Percentiles rank a stretch among this genome's conserved stretches.
Evolutionary conservation across 2,113 vertebrate genomes (phyloP).

Genomic region (Oryzias woworae): DNA sequence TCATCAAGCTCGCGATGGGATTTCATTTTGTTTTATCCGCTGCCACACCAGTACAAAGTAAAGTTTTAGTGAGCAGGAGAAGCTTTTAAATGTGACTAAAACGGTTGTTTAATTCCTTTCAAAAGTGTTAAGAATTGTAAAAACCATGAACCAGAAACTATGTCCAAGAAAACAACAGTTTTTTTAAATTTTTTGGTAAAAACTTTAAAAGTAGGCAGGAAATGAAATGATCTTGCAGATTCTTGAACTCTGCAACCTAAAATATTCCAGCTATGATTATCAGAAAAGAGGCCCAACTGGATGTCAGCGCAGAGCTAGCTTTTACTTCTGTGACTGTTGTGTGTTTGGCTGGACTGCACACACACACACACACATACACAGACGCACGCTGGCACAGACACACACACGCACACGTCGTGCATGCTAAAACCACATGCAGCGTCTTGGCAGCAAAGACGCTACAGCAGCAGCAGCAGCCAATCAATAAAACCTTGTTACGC

Average conservation of each 20-base stretch:
- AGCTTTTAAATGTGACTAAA: too few relatives aligned
- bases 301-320: constrained; percentile 36
- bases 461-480: constrained; percentile 73
- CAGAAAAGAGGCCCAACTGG: constrained; percentile 40
- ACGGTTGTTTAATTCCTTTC: too few relatives aligned
- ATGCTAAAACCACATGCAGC: constrained; percentile 74
- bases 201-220: constrained; percentile 45
- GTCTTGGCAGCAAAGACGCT: constrained; percentile 72
- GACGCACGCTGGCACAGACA: constrained; percentile 27
- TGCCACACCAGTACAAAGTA: too few relatives aligned
- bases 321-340: constrained; percentile 26
- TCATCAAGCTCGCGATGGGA: too few relatives aligned
- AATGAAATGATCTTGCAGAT: constrained; percentile 62
- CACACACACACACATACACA: constrained; percentile 40
- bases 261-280: constrained; percentile 65
- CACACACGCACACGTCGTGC: constrained; percentile 52
- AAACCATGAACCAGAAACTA: too few relatives aligned
- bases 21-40: too few relatives aligned
- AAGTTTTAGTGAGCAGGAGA: too few relatives aligned
- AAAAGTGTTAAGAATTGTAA: too few relatives aligned
- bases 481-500: constrained; percentile 84
- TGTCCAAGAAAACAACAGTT: too few relatives aligned
- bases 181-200: too few relatives aligned
- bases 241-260: constrained; percentile 61
- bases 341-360: constrained; percentile 53